Evolutionary conservation across 2,797 vertebrate genomes (phyloP).

Genomic region (Mormyrops attenuatus): DNA sequence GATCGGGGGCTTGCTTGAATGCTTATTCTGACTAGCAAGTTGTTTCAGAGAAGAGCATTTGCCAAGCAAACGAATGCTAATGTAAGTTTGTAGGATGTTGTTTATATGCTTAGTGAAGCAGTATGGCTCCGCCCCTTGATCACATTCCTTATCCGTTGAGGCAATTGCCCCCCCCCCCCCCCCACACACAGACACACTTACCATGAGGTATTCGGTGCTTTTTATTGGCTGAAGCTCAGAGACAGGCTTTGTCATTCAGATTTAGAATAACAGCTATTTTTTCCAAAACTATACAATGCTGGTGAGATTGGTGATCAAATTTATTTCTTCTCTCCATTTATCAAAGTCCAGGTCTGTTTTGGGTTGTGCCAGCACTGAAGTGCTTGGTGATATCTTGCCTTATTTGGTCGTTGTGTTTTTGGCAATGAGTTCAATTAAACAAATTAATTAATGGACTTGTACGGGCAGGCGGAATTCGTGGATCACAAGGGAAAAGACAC

Average conservation of each 20-base stretch:
- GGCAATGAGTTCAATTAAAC: background rate
- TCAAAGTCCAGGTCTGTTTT: background rate
- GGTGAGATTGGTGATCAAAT: background rate
- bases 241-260: background rate
- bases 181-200: background rate
- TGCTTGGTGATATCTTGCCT: no score
- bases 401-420: background rate
- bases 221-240: background rate
- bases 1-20: background rate
- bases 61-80: background rate
- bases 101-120: background rate
- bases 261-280: background rate
- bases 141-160: background rate
- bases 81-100: background rate
- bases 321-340: background rate
- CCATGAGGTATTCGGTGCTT: background rate
- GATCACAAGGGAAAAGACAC: background rate
- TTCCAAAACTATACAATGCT: background rate
- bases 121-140: background rate
- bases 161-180: background rate
- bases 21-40: background rate
- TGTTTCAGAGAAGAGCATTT: background rate
- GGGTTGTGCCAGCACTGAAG: background rate
- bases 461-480: no score
- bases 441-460: no score